These are phyloP conservation scores for Scolopax mira DNA, from an alignment of 2,113 vertebrate species.

Conservation along the genomic window DNA sequence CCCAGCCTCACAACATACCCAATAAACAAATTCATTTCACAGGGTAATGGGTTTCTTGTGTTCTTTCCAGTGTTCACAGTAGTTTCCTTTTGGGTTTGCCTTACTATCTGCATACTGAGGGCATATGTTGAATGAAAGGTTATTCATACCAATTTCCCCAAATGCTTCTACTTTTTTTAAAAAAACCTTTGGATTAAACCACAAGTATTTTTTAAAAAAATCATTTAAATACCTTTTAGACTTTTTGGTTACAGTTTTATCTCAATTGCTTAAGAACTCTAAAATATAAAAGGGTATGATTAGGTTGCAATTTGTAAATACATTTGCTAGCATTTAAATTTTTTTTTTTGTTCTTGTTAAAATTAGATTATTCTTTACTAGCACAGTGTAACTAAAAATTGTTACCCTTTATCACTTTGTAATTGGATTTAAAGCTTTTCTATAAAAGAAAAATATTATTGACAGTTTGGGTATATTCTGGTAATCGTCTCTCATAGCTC, in stretches of 20 bases:
- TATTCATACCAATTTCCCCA: background rate
- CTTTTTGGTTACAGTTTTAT: background rate
- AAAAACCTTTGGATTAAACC: background rate
- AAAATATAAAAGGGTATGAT: background rate
- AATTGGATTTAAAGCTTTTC: background rate
- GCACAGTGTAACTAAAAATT: background rate
- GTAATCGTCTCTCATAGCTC: background rate
- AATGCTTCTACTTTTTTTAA: background rate
- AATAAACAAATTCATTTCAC: background rate
- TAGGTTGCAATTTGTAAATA: background rate
- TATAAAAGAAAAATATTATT: background rate
- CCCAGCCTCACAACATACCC: background rate
- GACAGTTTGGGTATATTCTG: background rate
- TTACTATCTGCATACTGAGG: background rate
- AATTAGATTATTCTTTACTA: background rate
- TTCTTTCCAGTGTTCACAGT: background rate
- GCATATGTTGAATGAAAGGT: background rate
- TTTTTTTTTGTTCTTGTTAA: background rate
- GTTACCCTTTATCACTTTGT: background rate
- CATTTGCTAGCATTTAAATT: background rate
- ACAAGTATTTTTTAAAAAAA: background rate
- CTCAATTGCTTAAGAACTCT: background rate
- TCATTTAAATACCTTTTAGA: background rate
- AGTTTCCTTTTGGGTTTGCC: background rate
- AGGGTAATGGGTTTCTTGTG: background rate